Evolutionary conservation across 2,888 invertebrate species (phyloP).

Genomic region (Drosophila algonquin): DNA sequence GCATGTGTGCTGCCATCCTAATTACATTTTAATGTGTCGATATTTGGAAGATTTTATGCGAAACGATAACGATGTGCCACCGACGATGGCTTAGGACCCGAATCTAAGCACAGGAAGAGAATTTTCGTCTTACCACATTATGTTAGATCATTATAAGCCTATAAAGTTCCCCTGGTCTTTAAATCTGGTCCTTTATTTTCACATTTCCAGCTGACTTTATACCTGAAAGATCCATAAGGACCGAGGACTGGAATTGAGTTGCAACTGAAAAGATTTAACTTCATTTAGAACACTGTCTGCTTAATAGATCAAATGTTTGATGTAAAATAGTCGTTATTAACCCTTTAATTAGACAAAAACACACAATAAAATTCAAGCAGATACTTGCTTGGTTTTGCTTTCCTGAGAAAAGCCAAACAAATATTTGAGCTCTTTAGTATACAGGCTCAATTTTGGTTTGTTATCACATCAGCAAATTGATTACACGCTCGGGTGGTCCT

Average conservation of each 20-base stretch:
- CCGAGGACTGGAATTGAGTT: background rate
- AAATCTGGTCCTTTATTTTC: too few relatives aligned
- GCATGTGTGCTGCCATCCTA: conserved; percentile 50
- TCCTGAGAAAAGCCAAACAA: conserved; percentile 3
- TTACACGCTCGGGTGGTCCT: conserved; percentile 34
- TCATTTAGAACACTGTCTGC: too few relatives aligned
- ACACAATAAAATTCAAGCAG: conserved; percentile 9
- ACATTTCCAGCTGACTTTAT: background rate
- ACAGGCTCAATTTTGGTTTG: conserved; percentile 28
- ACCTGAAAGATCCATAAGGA: background rate
- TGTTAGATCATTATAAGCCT: too few relatives aligned
- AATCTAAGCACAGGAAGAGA: background rate
- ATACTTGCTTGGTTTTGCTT: background rate
- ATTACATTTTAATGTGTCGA: conserved; percentile 69
- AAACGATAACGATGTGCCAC: conserved; percentile 16
- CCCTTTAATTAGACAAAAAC: conserved; percentile 8
- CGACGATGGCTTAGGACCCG: background rate
- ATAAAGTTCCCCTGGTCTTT: background rate
- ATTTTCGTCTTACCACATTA: too few relatives aligned
- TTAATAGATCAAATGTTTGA: too few relatives aligned
- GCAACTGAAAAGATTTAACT: background rate
- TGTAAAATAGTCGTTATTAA: too few relatives aligned
- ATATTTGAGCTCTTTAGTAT: conserved; percentile 14
- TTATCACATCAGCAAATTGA: conserved; percentile 35
- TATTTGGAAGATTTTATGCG: conserved; percentile 50